Evolutionary conservation across 2,113 vertebrate species (phyloP).

Genomic region (Corydoras sp.): DNA sequence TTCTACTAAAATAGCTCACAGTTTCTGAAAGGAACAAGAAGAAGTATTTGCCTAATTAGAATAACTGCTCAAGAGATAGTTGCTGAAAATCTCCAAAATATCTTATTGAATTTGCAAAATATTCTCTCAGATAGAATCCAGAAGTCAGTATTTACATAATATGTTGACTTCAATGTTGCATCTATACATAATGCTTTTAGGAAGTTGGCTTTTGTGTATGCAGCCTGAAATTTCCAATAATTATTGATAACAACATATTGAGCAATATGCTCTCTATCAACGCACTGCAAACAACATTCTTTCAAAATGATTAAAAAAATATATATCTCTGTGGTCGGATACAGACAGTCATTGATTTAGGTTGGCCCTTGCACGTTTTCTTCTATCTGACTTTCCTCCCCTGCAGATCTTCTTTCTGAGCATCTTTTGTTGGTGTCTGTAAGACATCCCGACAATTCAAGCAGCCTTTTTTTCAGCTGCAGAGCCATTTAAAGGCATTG

Average conservation of each 20-base stretch:
- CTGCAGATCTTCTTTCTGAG: slow-evolving; percentile 51
- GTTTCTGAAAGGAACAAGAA: slow-evolving; percentile 28
- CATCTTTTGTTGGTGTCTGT: slow-evolving; percentile 49
- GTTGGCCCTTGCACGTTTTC: slow-evolving; percentile 29
- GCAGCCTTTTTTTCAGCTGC: slow-evolving; percentile 24
- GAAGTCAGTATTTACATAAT: not conserved
- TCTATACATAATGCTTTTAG: not conserved
- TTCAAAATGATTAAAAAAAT: slow-evolving; percentile 29
- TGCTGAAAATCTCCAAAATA: slow-evolving; percentile 22
- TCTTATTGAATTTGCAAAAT: slow-evolving; percentile 13
- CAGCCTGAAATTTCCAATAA: slow-evolving; percentile 48
- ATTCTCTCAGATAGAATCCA: slow-evolving; percentile 7
- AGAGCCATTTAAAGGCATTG: slow-evolving; percentile 37
- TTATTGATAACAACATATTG: slow-evolving; percentile 51
- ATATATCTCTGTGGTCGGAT: slow-evolving; percentile 46
- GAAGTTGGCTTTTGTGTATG: slow-evolving; percentile 23
- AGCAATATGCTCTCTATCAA: slow-evolving; percentile 38
- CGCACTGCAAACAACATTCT: slow-evolving; percentile 51
- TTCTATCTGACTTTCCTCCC: slow-evolving; percentile 46
- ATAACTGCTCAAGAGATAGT: slow-evolving; percentile 25
- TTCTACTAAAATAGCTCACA: slow-evolving; percentile 30
- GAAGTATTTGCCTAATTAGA: slow-evolving; percentile 31
- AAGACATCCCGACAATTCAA: slow-evolving; percentile 34
- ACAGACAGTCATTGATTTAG: slow-evolving; percentile 55
- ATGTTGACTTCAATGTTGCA: slow-evolving; percentile 13